These are phyloP conservation scores for Gymnoscelis rufifasciata DNA, from an alignment of 2,888 invertebrate genomes.

Conservation along the genomic window DNA sequence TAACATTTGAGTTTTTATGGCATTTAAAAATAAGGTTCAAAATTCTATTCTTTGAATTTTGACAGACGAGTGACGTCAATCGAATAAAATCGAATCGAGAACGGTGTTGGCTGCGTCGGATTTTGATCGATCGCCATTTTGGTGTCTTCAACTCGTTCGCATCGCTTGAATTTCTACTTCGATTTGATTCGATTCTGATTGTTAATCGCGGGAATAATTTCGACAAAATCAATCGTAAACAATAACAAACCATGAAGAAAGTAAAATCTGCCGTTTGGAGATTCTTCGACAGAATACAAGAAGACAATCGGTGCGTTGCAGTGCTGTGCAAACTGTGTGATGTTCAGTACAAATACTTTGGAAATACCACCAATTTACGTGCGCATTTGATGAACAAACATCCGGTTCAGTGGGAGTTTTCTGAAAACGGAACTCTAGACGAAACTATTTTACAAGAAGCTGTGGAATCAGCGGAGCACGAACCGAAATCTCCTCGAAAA, in stretches of 20 bases:
- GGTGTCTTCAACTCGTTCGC: slow-evolving; percentile 38
- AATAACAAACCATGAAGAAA: slow-evolving; percentile 62
- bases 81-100: neutral
- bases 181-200: slow-evolving; percentile 58
- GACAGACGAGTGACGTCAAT: neutral
- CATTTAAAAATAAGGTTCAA: neutral
- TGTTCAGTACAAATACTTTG: slow-evolving; percentile 67
- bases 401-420: slow-evolving; percentile 70
- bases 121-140: slow-evolving; percentile 58
- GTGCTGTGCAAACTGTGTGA: slow-evolving; percentile 74
- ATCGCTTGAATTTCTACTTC: neutral
- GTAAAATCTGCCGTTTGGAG: slow-evolving; percentile 67
- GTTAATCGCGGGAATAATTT: slow-evolving; percentile 35
- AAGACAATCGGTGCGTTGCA: slow-evolving; percentile 55
- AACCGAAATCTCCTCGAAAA: slow-evolving; percentile 39
- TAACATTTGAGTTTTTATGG: neutral
- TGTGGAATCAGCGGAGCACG: slow-evolving; percentile 14
- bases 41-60: neutral
- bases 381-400: slow-evolving; percentile 66
- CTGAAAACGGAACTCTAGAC: slow-evolving; percentile 57
- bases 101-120: neutral
- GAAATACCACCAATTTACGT: slow-evolving; percentile 69
- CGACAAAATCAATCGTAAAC: slow-evolving; percentile 49
- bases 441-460: slow-evolving; percentile 44
- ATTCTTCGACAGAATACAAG: slow-evolving; percentile 65